Evolutionary conservation across 2,113 vertebrate genomes (phyloP).

Genomic region (Phycodurus eques): DNA sequence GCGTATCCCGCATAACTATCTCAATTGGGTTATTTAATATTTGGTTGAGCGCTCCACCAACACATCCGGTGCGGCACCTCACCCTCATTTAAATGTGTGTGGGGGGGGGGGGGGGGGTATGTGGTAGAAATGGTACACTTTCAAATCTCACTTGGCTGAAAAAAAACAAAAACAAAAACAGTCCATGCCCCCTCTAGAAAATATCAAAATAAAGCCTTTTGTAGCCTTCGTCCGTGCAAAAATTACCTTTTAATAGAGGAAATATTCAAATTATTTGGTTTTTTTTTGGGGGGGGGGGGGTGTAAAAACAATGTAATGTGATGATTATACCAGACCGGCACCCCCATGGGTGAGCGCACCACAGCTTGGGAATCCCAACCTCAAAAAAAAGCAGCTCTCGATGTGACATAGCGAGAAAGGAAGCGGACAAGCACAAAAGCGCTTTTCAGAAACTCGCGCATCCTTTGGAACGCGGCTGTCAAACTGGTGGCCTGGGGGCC

Average conservation of each 20-base stretch:
- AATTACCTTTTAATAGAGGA: not conserved
- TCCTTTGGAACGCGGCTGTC: not conserved
- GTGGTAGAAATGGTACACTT: not conserved
- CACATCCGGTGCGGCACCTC: too few species aligned
- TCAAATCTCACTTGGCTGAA: not conserved
- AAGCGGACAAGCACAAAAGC: not conserved
- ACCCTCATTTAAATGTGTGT: too few species aligned
- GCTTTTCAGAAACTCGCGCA: not conserved
- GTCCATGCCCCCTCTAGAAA: not conserved
- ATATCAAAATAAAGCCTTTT: not conserved
- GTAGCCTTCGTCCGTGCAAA: not conserved
- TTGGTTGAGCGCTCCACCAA: too few species aligned
- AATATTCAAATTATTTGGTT: not conserved
- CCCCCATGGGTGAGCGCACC: not conserved
- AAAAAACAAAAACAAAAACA: not conserved
- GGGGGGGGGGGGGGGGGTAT: too few species aligned
- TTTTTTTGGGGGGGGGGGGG: not conserved
- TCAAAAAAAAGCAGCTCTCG: not conserved
- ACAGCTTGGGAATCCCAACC: not conserved
- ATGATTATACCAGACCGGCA: not conserved
- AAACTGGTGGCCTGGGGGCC: too few species aligned
- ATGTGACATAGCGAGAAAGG: not conserved
- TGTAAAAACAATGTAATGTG: not conserved
- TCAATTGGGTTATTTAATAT: not conserved
- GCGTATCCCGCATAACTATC: not conserved